Conservation (phyloP, 30 jellyfish, hydroid and myxozoan genomes). For the Cassiopea andromeda region DNA sequence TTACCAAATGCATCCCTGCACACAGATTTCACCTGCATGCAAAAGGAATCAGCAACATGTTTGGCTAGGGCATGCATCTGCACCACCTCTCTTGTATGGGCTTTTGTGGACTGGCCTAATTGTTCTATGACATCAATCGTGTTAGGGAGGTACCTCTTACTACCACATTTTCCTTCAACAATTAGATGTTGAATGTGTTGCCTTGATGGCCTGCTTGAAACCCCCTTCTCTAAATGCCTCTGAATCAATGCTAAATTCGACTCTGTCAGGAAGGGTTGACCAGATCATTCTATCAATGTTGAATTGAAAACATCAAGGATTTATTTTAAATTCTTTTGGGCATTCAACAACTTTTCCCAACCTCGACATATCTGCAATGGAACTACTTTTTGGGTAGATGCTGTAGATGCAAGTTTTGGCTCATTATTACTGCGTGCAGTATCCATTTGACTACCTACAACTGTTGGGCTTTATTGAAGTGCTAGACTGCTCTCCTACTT, state of each 20-base stretch:
- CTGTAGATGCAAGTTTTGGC: conserved; percentile 4
- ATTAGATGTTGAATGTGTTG: conserved; percentile 26
- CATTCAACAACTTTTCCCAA: conserved; percentile 47
- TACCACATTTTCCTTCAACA: conserved; percentile 30
- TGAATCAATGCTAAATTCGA: conserved; percentile 44
- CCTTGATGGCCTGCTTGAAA: conserved; percentile 58
- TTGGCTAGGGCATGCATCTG: conserved; percentile 64
- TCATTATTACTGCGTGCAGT: conserved; percentile 5
- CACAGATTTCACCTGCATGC: conserved; percentile 19
- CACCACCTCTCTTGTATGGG: conserved; percentile 34
- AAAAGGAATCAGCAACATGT: conserved; percentile 23
- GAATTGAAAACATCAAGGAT: conserved; percentile 16
- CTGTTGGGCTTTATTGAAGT: not conserved
- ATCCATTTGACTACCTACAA: not conserved
- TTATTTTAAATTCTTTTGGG: conserved; percentile 11
- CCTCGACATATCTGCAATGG: conserved; percentile 46
- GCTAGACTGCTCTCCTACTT: not conserved
- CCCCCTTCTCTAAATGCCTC: conserved; percentile 65
- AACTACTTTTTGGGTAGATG: conserved; percentile 52
- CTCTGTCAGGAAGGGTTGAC: conserved; percentile 41
- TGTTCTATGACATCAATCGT: conserved; percentile 21
- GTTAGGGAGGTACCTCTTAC: conserved; percentile 33
- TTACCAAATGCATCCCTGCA: conserved; percentile 47
- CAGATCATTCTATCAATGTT: conserved; percentile 36
- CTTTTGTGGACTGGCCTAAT: conserved; percentile 20